Evolutionary conservation across 2,113 vertebrate species (phyloP).

Genomic region (Hoplias malabaricus): DNA sequence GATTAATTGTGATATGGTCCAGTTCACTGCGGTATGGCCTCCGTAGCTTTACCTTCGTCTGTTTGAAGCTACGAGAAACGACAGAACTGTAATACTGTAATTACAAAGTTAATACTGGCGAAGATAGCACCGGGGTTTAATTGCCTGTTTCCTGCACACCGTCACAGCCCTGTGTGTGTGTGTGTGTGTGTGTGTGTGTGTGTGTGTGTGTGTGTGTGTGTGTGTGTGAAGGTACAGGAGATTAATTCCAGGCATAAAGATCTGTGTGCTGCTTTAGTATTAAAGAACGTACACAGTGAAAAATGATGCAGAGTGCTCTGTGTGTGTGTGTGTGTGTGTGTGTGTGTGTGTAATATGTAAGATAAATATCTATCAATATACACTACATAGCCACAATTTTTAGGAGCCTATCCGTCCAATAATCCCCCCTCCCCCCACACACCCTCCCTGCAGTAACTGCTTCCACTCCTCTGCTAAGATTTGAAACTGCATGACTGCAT

Average conservation of each 20-base stretch:
- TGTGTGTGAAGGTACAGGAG: not conserved
- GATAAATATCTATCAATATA: too few relatives aligned
- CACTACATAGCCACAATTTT: too few relatives aligned
- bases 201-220: not conserved
- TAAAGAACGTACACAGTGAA: too few relatives aligned
- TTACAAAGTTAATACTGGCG: constrained; percentile 17
- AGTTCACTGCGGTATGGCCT: not conserved
- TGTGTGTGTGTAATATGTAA: too few relatives aligned
- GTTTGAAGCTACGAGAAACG: not conserved
- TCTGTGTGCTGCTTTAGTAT: not conserved
- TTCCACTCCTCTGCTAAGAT: too few relatives aligned
- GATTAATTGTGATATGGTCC: not conserved
- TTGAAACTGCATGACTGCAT: too few relatives aligned
- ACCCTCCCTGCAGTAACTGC: too few relatives aligned
- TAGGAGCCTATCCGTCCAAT: too few relatives aligned
- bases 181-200: not conserved
- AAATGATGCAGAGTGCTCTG: too few relatives aligned
- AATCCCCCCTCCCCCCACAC: too few relatives aligned
- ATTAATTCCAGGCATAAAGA: not conserved
- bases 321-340: too few relatives aligned
- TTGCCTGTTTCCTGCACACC: constrained; percentile 25
- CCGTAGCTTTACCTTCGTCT: not conserved
- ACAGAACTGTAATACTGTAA: constrained; percentile 1
- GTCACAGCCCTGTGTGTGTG: not conserved
- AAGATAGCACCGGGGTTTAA: constrained; percentile 14